These are phyloP conservation scores for Leptonema lineaticorne DNA, from an alignment of 1,140 invertebrate genomes.

Conservation along the genomic window DNA sequence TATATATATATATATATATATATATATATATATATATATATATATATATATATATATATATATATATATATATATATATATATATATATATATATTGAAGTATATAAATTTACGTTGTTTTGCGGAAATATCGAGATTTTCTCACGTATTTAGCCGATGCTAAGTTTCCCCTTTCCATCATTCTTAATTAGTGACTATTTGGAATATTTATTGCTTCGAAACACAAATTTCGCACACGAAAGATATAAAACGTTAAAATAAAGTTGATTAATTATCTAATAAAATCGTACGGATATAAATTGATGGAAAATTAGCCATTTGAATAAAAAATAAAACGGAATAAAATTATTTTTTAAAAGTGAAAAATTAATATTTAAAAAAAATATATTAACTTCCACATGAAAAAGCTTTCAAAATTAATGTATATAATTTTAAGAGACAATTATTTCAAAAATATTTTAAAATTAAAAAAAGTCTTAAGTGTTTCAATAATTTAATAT, in stretches of 20 bases:
- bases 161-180: slow-evolving; percentile 19
- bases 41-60: neutral
- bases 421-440: no score
- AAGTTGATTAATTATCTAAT: slow-evolving; percentile 31
- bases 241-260: slow-evolving; percentile 22
- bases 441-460: no score
- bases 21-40: neutral
- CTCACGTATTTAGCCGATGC: slow-evolving; percentile 12
- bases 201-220: slow-evolving; percentile 19
- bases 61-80: neutral
- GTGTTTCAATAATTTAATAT: no score
- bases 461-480: no score
- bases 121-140: slow-evolving; percentile 11
- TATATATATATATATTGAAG: neutral
- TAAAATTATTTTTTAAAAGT: no score
- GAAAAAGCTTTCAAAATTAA: no score
- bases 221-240: neutral
- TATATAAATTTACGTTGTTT: neutral
- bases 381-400: no score
- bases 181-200: slow-evolving; percentile 26
- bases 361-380: no score
- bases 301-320: slow-evolving; percentile 3
- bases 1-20: neutral
- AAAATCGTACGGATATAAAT: slow-evolving; percentile 27
- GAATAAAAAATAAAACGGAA: slow-evolving; percentile 15